Conservation (phyloP, 2,888 invertebrate genomes). For the Cecidostiba fungosa region DNA sequence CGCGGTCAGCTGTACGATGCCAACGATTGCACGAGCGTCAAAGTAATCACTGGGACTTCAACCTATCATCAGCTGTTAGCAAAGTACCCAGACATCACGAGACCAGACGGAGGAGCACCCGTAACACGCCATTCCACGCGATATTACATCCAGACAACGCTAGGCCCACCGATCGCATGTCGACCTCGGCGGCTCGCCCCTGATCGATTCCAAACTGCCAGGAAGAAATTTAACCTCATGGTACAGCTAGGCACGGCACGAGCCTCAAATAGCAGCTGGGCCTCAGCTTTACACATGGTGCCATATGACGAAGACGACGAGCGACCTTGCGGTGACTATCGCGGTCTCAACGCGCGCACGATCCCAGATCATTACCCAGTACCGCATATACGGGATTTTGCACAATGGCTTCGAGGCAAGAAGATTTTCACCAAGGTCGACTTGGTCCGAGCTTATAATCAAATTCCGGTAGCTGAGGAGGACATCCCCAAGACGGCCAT, state of each 20-base stretch:
- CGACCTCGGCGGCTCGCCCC: no score
- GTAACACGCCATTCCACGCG: no score
- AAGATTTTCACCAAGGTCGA: constrained; percentile 66
- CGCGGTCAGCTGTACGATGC: not conserved
- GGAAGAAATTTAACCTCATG: not conserved
- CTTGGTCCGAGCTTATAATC: constrained; percentile 68
- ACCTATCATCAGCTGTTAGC: no score
- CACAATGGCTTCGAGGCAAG: constrained; percentile 62
- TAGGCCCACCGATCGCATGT: no score
- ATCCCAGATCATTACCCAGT: constrained; percentile 70
- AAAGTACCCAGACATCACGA: no score
- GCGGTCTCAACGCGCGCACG: constrained; percentile 69
- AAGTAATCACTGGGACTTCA: no score
- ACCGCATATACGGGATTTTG: constrained; percentile 66
- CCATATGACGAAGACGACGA: constrained; percentile 66
- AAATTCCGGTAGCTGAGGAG: constrained; percentile 68
- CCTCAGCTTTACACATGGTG: constrained; percentile 74
- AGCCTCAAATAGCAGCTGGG: constrained; percentile 69
- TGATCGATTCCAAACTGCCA: no score
- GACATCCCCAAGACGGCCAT: constrained; percentile 71
- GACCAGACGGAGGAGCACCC: no score
- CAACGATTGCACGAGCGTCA: no score
- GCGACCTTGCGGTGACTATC: constrained; percentile 69
- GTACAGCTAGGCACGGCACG: not conserved
- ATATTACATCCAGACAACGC: no score